Conservation (phyloP, 92 coral and sea anemone genomes). For the Umimayanthus chanpuru region DNA sequence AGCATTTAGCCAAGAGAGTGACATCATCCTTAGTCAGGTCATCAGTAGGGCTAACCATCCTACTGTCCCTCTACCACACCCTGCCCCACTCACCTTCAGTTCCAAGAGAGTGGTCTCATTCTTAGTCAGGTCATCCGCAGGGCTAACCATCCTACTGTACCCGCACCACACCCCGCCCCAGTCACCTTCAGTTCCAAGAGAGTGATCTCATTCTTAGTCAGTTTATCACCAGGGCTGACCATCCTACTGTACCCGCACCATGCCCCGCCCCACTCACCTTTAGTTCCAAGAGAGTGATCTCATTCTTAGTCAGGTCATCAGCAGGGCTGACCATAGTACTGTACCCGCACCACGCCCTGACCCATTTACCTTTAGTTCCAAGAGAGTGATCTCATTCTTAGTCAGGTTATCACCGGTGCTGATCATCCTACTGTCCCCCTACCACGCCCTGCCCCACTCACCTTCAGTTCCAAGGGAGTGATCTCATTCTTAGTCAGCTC, state of each 20-base stretch:
- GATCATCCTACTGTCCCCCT: not conserved
- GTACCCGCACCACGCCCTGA: not conserved
- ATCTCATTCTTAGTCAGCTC: not conserved
- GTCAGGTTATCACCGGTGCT: conserved; percentile 24
- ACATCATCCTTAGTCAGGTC: not conserved
- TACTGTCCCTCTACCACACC: not conserved
- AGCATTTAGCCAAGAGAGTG: not conserved
- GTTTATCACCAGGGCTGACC: not conserved
- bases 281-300: not conserved
- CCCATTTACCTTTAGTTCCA: conserved; percentile 22
- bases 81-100: conserved; percentile 10
- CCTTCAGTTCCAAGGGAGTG: conserved; percentile 25
- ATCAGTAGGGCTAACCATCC: not conserved
- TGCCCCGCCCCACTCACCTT: not conserved
- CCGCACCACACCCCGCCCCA: not conserved
- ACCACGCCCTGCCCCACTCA: conserved; percentile 17
- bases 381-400: conserved; percentile 27
- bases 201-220: too few species aligned
- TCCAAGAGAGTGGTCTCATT: conserved; percentile 30
- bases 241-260: not conserved
- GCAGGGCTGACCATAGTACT: not conserved
- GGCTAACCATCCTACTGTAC: conserved; percentile 2
- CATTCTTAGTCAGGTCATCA: conserved; percentile 3
- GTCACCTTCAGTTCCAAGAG: not conserved
- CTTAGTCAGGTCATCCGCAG: conserved; percentile 7